Base-by-base conservation (phyloP, 2,113 vertebrate genomes). In the Talpa occidentalis region DNA sequence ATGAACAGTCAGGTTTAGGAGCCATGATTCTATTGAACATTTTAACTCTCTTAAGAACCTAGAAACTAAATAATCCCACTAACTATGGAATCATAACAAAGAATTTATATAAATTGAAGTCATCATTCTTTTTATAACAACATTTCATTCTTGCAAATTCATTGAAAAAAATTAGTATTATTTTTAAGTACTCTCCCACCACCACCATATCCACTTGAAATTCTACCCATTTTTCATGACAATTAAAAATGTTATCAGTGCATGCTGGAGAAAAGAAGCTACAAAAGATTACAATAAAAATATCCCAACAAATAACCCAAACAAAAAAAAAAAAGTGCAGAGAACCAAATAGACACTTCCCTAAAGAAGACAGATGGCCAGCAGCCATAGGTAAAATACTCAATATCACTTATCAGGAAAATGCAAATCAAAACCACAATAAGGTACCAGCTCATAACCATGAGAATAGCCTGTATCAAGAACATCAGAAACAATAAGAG, bases 121-220 rank as follows among this genome's bases (percentile, higher is more conserved):
- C 76, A 52, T n/a, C 72, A 76, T 78, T 76, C 40, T 94, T 62
- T 60, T 3, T 88, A 24, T 54, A 54, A 47, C 40, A 86, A 70
- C 54, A 93, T 62, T 88, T 83, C 70, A 47, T 37, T 87, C 91
- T 86, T 90, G 87, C 44, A 94, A 88, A 93, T 15, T 85, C 83
- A 42, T 44, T 26, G 72, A 80, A 83, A 70, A 81, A 44, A 67
- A 60, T 64, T 28, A 89, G 64, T 37, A 86, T n/a, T 80, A 40
- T 93, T 91, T 94, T 56, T 42, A 95, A 85, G 84, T 66, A 91
- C 4, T 62, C 83, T 90, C 22, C 44, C 14, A 24, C n/a, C 19
- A 35, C n/a, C 14, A 12, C 72, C 35, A 44, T 15, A 35, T 72
- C 52, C n/a, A 89, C 56, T 79, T 92, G 62, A 90, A 88, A 78